Evolutionary conservation across 2,888 invertebrate species (phyloP).

Genomic region (Orthonevra nobilis): DNA sequence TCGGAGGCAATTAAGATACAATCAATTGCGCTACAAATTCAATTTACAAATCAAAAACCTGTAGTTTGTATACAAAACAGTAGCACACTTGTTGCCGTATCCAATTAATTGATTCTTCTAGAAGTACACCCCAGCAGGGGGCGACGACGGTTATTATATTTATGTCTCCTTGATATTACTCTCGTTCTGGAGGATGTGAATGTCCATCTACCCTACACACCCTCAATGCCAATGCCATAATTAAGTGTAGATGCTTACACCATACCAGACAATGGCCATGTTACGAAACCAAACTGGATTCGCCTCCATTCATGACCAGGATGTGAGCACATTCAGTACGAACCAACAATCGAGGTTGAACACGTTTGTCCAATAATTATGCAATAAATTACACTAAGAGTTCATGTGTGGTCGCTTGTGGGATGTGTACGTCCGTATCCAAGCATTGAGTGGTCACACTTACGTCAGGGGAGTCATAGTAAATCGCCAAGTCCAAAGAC

Average conservation of each 20-base stretch:
- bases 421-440: constrained; percentile 2
- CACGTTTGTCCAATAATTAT: constrained; percentile 63
- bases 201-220: constrained; percentile 7
- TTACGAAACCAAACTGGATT: constrained; percentile 7
- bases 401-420: not conserved
- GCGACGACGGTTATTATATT: constrained; percentile 50
- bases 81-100: constrained; percentile 9
- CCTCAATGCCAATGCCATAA: constrained; percentile 57
- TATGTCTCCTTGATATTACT: not conserved
- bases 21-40: too few relatives aligned
- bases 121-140: too few relatives aligned
- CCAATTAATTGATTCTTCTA: constrained; percentile 14
- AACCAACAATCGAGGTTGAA: constrained; percentile 40
- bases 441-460: not conserved
- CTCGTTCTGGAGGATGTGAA: not conserved
- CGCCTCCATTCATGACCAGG: constrained; percentile 50
- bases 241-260: constrained; percentile 29
- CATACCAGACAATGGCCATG: constrained; percentile 46
- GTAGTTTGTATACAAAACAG: too few relatives aligned
- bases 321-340: not conserved
- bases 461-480: constrained; percentile 7
- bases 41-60: too few relatives aligned
- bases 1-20: too few relatives aligned
- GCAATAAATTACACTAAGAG: constrained; percentile 57
- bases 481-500: too few relatives aligned